Evolutionary conservation across 53 echinoderm and acorn worm species (phyloP), one percentile per base, ranked within the genome.

Genomic region (Temnopleurus reevesii): DNA sequence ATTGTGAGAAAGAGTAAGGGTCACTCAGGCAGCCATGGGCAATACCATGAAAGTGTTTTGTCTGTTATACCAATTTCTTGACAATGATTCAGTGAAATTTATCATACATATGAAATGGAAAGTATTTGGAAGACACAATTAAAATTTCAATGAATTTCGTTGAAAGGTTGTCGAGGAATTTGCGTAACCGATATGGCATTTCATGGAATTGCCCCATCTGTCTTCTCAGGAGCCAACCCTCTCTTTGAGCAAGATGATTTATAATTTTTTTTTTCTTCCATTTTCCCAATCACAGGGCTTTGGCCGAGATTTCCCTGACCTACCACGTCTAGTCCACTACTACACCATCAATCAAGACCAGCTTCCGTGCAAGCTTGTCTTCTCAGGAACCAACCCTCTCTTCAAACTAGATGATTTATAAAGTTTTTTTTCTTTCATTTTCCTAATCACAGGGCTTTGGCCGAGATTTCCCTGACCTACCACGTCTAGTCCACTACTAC

Each of bases 21-120:
- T 56, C 99, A 98, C 86, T 89, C 92, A 2, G 99, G 99, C 2
- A 96, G 95, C 91, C 96, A 92, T 92, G 99, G 95, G n/a, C 90
- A 96, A 31, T 98, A n/a, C 99, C 26, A 95, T 98, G 91, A 98
- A 96, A 76, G 99, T 98, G 17, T 94, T 94, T 77, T 90, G 99
- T 98, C 45, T 41, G 83, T 55, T n/a, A n/a, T n/a, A n/a, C n/a
- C n/a, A n/a, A n/a, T n/a, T n/a, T n/a, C n/a, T n/a, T n/a, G n/a
- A n/a, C n/a, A n/a, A n/a, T n/a, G n/a, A n/a, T n/a, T n/a, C n/a
- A n/a, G n/a, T n/a, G n/a, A n/a, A n/a, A 7, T 21, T 7, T 17
- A n/a, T 56, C 5, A 56, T 56, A 56, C 21, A 56, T 56, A 21
- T 56, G n/a, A n/a, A n/a, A n/a, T n/a, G n/a, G n/a, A n/a, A n/a